Evolutionary conservation across 2,113 vertebrate genomes (phyloP).

Genomic region (Cyanoderma ruficeps): DNA sequence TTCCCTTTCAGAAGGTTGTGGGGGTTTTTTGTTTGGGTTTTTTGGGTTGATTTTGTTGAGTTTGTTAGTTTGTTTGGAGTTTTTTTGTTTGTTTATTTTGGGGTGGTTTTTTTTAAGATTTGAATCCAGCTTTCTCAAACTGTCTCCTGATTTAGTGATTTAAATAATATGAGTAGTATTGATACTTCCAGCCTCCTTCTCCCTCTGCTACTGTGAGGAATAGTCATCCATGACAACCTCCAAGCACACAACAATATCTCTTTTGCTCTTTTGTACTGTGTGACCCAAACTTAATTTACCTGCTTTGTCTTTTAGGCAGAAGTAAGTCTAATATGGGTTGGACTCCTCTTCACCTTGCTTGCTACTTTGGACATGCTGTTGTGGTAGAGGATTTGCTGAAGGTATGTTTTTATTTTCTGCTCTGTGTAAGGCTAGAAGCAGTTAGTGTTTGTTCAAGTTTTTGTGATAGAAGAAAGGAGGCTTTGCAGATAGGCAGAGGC

Average conservation of each 20-base stretch:
- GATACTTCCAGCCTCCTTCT: neutral
- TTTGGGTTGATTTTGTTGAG: neutral
- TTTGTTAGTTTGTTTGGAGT: neutral
- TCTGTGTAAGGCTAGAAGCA: neutral
- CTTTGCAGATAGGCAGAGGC: neutral
- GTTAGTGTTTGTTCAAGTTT: neutral
- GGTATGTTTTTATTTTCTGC: conserved; percentile 65
- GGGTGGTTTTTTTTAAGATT: neutral
- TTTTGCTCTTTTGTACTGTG: neutral
- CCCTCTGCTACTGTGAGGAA: neutral
- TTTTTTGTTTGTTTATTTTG: neutral
- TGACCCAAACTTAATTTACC: neutral
- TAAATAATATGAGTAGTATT: neutral
- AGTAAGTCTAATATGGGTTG: conserved; percentile 83
- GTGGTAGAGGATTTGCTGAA: conserved; percentile 88
- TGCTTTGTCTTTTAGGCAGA: conserved; percentile 72
- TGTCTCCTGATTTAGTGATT: neutral
- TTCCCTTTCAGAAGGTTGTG: neutral
- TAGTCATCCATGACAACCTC: neutral
- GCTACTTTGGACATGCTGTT: conserved; percentile 84
- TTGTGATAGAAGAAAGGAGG: neutral
- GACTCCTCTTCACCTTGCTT: conserved; percentile 90
- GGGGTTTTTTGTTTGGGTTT: neutral
- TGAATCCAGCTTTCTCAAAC: neutral
- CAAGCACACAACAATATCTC: neutral